Percentiles rank a stretch among this genome's conserved stretches.
phyloP scores from a whole-genome alignment of 2,888 invertebrate species.

The Cataglyphis rosenhaueri region DNA sequence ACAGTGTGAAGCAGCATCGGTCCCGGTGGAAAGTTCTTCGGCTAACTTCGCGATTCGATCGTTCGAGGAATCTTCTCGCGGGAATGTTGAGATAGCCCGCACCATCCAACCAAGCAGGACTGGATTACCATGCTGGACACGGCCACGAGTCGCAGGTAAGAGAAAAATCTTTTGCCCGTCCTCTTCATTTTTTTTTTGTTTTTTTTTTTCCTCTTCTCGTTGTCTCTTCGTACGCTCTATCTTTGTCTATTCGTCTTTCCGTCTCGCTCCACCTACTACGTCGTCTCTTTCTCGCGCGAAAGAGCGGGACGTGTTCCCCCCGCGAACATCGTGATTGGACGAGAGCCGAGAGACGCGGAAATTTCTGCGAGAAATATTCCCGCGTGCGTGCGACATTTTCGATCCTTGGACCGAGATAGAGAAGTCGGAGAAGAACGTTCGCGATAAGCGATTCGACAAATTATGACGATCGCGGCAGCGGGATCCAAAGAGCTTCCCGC shows the following conservation, averaged over 20 bases:
- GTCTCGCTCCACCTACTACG: conserved; percentile 36
- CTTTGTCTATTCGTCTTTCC: conserved; percentile 41
- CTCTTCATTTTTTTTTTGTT: not conserved
- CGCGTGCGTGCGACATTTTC: conserved; percentile 44
- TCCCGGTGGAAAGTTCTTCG: conserved; percentile 59
- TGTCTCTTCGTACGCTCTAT: conserved; percentile 17
- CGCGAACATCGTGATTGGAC: conserved; percentile 58
- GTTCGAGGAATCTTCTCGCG: conserved; percentile 39
- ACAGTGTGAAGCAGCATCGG: not conserved
- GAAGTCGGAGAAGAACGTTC: not conserved
- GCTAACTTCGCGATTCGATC: conserved; percentile 60
- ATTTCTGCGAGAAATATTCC: conserved; percentile 64
- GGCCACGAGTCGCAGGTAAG: conserved; percentile 82
- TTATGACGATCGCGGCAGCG: not conserved
- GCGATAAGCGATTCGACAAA: not conserved
- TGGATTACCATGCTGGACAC: conserved; percentile 84
- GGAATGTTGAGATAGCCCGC: conserved; percentile 72
- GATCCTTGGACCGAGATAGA: not conserved
- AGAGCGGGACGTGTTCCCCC: conserved; percentile 51
- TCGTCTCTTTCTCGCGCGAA: conserved; percentile 26
- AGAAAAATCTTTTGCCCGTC: conserved; percentile 62
- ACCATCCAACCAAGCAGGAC: conserved; percentile 60
- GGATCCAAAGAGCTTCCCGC: not conserved
- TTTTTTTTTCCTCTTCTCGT: not conserved
- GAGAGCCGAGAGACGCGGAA: conserved; percentile 54